Evolutionary conservation across 2,113 vertebrate species (phyloP), one percentile per base, ranked within the genome.

Genomic region (Chamaetylas fuelleborni): DNA sequence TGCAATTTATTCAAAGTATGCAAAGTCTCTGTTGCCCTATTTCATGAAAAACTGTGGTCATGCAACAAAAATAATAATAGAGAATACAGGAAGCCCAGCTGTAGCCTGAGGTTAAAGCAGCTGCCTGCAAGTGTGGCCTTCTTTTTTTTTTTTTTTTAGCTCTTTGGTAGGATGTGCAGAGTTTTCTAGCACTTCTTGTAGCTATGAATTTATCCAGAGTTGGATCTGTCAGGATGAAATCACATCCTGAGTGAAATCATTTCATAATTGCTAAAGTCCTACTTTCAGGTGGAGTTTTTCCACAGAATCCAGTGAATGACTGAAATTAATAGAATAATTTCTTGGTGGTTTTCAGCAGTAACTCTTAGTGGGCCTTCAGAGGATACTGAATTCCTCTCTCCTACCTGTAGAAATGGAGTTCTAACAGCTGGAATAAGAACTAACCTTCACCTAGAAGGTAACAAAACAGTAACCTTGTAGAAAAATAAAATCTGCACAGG

Each of bases 371-470:
- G 8, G 47, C 38, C 70, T 92, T 67, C 62, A 80, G 84, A 92
- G 92, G 81, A 87, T 67, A 34, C 81, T 81, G 83, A 91, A 69
- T 92, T 87, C 87, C 51, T 89, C 66, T 77, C 70, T 77, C 16
- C 64, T 88, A 82, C 56, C 67, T 88, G 61, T 40, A 90, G 72
- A 92, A 92, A 88, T 64, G 90, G 79, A 91, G 54, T 70, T 72
- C 51, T 93, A 84, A 86, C 51, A 78, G 74, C 77, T 92, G 77
- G 92, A 94, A 67, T 86, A 78, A 93, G 64, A 94, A 40, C 31
- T 91, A 90, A 81, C 88, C 92, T 95, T 93, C 64, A 53, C 14
- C 56, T 73, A 47, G 71, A 93, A 90, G 67, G 93, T 88, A 95
- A 77, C 81, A 73, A 72, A 65, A 48, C 4, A 38, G 36, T 57